These are phyloP conservation scores for Phaenicophaeus curvirostris DNA, from an alignment of 2,797 vertebrate genomes.

Conservation along the genomic window DNA sequence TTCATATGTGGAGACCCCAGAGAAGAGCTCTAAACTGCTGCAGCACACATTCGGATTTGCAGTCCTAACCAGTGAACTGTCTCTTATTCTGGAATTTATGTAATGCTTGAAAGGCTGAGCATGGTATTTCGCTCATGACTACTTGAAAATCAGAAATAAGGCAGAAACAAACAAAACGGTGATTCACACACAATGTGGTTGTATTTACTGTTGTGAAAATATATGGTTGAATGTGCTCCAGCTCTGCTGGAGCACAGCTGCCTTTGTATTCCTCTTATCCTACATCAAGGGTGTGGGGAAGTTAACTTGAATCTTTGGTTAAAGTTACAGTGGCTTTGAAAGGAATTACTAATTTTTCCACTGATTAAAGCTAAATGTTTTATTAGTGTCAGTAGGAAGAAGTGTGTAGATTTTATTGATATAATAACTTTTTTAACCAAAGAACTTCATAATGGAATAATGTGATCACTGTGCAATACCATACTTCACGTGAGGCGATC, in stretches of 20 bases:
- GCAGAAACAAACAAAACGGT: not conserved
- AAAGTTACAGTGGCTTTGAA: not conserved
- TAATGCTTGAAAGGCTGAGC: not conserved
- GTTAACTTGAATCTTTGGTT: slow-evolving; percentile 31
- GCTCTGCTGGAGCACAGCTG: not conserved
- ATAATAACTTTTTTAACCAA: slow-evolving; percentile 24
- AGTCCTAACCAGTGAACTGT: not conserved
- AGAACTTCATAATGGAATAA: not conserved
- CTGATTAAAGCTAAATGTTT: slow-evolving; percentile 8
- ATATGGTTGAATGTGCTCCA: not conserved
- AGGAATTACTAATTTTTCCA: not conserved
- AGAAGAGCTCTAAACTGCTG: not conserved
- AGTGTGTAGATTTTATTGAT: slow-evolving; percentile 68
- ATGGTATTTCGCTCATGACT: not conserved
- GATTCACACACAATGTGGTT: not conserved
- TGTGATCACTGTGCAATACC: not conserved
- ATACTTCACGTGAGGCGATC: not conserved
- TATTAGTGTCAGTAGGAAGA: slow-evolving; percentile 65
- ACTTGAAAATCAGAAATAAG: not conserved
- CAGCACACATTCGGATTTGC: fast-evolving
- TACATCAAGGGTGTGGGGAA: not conserved
- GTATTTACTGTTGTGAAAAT: not conserved
- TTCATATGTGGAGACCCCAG: not conserved
- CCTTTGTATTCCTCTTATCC: not conserved
- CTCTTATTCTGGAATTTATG: not conserved